Base-by-base conservation (phyloP, 2,888 invertebrate species). In the Perizoma affinitatum region DNA sequence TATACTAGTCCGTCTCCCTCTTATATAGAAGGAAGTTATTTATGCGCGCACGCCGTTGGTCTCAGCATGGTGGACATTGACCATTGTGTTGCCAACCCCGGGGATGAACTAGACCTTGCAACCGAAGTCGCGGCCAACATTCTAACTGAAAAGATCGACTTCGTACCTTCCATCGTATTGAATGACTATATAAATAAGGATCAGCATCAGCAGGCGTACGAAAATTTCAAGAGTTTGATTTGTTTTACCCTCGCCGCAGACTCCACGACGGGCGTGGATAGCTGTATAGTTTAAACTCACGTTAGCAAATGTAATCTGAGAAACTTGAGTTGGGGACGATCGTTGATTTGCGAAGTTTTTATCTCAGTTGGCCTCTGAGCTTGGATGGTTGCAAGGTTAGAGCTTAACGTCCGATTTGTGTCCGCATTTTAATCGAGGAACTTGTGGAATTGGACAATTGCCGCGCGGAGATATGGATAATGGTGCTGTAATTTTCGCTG, bases 381-480 rank as follows among this genome's bases (percentile, higher is more conserved):
- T 73, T 52, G 65, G 67, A 66, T 74, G 44, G 41, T 42, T 48
- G 68, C 70, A 74, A 69, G 67, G 73, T 76, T 79, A 74, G 69
- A 71, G 72, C 75, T 74, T 77, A 82, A 80, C 75, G 71, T 74
- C 71, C 66, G 78, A 80, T 78, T 83, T 78, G 74, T 68, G 69
- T 72, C 58, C 80, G 78, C 59, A 73, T 80, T 80, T 76, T 84
- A 86, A 87, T 87, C 77, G 84, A 72, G 76, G 65, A 86, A 87
- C 80, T 87, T 87, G 71, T 61, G 77, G 79, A 79, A 82, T 85
- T 80, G 82, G 76, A 85, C 79, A 80, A 84, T 84, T 76, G 74
- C 73, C 69, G 72, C 67, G 69, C 69, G 66, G 61, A 79, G 82
- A 83, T 83, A 83, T 71, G 75, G 79, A 68, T 79, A 82, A 84